A percentile compares a stretch with the other conserved stretches of the same genome.
Conservation (phyloP, 2,888 invertebrate genomes). For the Athrips mouffetella region DNA sequence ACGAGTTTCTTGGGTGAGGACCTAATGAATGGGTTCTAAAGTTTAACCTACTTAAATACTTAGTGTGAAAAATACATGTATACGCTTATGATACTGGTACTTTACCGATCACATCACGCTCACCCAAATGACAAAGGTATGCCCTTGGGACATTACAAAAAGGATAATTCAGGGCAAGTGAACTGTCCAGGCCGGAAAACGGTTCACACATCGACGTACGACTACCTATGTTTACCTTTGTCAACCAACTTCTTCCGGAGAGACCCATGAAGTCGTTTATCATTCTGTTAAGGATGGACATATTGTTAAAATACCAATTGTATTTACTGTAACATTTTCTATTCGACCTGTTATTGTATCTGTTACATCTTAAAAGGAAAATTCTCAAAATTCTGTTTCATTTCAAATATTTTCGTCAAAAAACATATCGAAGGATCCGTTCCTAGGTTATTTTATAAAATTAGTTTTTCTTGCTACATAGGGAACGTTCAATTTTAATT, state of each 20-base stretch:
- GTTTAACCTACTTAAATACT: too few species aligned
- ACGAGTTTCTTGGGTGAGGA: too few species aligned
- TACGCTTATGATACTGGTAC: too few species aligned
- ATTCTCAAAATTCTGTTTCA: neutral
- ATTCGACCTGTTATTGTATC: too few species aligned
- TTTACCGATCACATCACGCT: too few species aligned
- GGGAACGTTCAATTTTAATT: constrained; percentile 2
- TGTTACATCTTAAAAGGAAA: neutral
- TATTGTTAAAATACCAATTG: neutral
- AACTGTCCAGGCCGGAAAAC: constrained; percentile 12
- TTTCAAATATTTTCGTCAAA: neutral
- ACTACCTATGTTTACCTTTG: constrained; percentile 16
- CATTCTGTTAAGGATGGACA: neutral
- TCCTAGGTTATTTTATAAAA: too few species aligned
- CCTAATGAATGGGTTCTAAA: too few species aligned
- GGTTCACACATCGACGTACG: constrained; percentile 10
- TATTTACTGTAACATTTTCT: neutral
- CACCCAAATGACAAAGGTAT: neutral
- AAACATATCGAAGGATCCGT: neutral
- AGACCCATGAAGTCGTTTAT: neutral
- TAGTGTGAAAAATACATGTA: too few species aligned
- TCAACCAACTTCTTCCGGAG: constrained; percentile 9
- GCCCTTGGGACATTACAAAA: neutral
- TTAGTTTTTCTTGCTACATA: neutral
- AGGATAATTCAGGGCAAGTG: neutral